Base-by-base conservation (phyloP, 64 coral and sea anemone genomes). In the Actinia tenebrosa region DNA sequence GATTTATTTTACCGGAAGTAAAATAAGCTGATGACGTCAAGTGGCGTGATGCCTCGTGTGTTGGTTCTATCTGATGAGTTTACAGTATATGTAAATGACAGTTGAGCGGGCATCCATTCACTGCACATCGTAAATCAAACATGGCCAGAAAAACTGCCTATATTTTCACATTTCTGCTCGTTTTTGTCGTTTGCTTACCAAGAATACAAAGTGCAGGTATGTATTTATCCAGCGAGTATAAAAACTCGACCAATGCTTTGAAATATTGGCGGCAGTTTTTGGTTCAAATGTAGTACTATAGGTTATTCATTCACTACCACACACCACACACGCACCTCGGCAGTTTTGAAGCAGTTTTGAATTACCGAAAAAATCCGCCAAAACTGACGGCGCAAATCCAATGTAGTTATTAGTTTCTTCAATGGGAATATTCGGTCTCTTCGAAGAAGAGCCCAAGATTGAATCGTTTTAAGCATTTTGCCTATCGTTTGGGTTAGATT, bases 21-120 rank as follows among this genome's bases (percentile, higher is more conserved):
- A 85, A 81, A 62, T 62, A 42, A 42, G 17, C 56, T 22, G 20
- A 42, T 85, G 83, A 85, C 83, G 83, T 85, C 83, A 85, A 10
- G 56, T 85, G 83, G 83, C 22, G 83, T 85, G 83, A 85, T 85
- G 6, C 82, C 82, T 60, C 82, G 83, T 85, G 56, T 85, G 83
- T 11, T 61, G n/a, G n/a, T n/a, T 42, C 56, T 58, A 1, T 56
- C 46, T 6, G 6, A 47, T 22, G 50, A 26, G 27, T 58, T 53
- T 75, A 75, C 27, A 11, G 0, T 61, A 85, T 85, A 85, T 85
- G 83, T 16, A 17, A 85, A 85, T 85, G 50, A 25, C 16, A 20
- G 82, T 53, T n/a, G n/a, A n/a, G n/a, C 53, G 2, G 63, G 80
- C 14, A 62, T 17, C 46, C 83, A 85, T 85, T 85, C 52, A 85